These are phyloP conservation scores for Azemiops feae DNA, from an alignment of 2,113 vertebrate species.

Conservation along the genomic window DNA sequence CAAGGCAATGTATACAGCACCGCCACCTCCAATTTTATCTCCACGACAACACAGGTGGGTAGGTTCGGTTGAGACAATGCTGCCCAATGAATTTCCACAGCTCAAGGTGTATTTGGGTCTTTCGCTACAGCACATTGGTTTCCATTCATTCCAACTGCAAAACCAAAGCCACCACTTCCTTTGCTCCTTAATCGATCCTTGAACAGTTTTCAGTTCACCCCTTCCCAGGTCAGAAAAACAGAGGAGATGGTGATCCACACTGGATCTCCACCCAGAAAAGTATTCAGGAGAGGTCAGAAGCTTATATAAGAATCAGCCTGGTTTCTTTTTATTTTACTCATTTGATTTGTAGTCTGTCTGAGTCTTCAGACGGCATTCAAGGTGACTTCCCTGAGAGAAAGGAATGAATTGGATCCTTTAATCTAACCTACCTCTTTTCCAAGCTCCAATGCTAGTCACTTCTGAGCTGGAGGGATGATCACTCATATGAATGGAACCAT, in stretches of 20 bases:
- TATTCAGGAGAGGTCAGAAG: background rate
- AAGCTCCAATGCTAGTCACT: background rate
- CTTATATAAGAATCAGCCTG: background rate
- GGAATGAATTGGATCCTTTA: background rate
- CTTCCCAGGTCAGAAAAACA: background rate
- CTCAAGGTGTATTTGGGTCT: no score
- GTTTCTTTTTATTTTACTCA: background rate
- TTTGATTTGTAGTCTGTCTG: background rate
- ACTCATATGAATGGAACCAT: background rate
- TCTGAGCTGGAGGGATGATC: background rate
- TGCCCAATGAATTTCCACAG: no score
- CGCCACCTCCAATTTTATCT: no score
- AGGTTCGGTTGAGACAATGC: no score
- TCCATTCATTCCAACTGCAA: no score
- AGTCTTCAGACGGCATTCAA: background rate
- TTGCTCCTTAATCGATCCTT: no score
- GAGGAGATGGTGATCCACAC: background rate
- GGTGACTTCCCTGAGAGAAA: background rate
- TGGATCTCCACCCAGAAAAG: background rate
- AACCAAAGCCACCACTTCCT: no score
- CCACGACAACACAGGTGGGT: no score
- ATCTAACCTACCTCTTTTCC: background rate
- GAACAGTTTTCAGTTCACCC: background rate
- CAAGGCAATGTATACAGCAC: no score
- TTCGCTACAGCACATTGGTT: no score